Percentiles rank a stretch among this genome's conserved stretches.
These are phyloP conservation scores for Ryuthela nishihirai DNA, from an alignment of 2,888 invertebrate species.

Conservation along the genomic window DNA sequence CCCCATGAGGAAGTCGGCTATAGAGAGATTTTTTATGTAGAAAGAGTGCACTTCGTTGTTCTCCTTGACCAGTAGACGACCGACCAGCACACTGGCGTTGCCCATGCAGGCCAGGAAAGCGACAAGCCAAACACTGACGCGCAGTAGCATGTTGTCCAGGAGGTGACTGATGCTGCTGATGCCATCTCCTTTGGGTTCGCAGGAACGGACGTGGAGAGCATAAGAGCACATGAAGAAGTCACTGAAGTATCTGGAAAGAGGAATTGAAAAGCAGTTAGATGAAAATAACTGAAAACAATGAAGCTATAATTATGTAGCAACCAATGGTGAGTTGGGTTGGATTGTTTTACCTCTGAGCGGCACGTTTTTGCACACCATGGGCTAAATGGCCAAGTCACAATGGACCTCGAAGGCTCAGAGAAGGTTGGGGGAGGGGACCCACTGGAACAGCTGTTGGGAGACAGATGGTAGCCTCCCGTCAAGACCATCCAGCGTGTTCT, in stretches of 20 bases:
- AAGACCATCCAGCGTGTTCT: no score
- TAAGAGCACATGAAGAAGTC: conserved; percentile 59
- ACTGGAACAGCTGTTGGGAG: no score
- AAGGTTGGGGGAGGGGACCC: no score
- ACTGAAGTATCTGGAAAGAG: conserved; percentile 57
- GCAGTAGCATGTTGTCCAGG: conserved; percentile 56
- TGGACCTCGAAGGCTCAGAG: no score
- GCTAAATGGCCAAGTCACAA: no score
- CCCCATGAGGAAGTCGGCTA: conserved; percentile 63
- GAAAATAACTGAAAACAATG: no score
- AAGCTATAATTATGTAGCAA: no score
- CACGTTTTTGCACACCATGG: no score
- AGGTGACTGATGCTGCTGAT: conserved; percentile 60
- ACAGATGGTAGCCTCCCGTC: no score
- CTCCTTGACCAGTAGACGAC: conserved; percentile 57
- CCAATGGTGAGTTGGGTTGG: no score
- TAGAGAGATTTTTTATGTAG: conserved; percentile 61
- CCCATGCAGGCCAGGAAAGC: conserved; percentile 59
- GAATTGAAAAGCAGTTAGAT: background rate
- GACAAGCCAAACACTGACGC: conserved; percentile 61
- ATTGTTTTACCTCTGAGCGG: no score
- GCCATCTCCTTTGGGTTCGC: conserved; percentile 60
- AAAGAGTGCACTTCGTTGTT: conserved; percentile 60
- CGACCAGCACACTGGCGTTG: conserved; percentile 58
- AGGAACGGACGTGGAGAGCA: conserved; percentile 57